These are phyloP conservation scores for Drosophila maculinotata DNA, from an alignment of 2,888 invertebrate species.

Conservation along the genomic window DNA sequence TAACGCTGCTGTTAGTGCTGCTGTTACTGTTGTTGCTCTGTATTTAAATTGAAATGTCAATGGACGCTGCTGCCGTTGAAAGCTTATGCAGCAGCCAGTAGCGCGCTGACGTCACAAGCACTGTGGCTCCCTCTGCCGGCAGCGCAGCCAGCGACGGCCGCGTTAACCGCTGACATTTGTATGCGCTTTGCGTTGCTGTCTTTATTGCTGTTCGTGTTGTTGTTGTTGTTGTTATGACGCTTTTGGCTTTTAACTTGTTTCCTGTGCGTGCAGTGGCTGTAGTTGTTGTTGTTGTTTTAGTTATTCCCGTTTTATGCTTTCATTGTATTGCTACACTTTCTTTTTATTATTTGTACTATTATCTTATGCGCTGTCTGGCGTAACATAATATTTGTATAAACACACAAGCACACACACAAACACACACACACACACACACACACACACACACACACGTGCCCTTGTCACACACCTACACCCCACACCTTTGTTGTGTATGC, in stretches of 20 bases:
- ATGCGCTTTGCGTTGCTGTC: conserved; percentile 48
- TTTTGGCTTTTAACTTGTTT: conserved; percentile 35
- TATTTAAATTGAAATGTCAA: conserved; percentile 60
- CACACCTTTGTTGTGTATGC: conserved; percentile 17
- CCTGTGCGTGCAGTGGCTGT: conserved; percentile 35
- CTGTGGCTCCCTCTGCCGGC: conserved; percentile 13
- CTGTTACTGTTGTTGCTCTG: conserved; percentile 18
- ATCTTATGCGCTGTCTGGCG: conserved; percentile 41
- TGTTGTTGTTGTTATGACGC: conserved; percentile 14
- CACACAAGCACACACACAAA: conserved; percentile 22
- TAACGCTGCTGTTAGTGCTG: conserved; percentile 19
- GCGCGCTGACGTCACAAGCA: conserved; percentile 28
- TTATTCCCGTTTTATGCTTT: conserved; percentile 27
- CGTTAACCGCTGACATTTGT: too few relatives aligned
- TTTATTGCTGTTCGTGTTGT: conserved; percentile 8
- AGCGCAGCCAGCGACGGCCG: conserved; percentile 35
- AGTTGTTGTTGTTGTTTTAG: conserved; percentile 27
- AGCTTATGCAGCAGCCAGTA: conserved; percentile 28
- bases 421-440: conserved; percentile 19
- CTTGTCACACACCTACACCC: conserved; percentile 16
- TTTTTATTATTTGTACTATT: conserved; percentile 58
- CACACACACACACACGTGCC: conserved; percentile 24
- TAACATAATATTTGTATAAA: conserved; percentile 49
- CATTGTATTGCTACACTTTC: conserved; percentile 45
- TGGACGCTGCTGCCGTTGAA: conserved; percentile 22